Evolutionary conservation across 2,888 invertebrate genomes (phyloP), one percentile per base, ranked within the genome.

Genomic region (Azorinus chamasolen): DNA sequence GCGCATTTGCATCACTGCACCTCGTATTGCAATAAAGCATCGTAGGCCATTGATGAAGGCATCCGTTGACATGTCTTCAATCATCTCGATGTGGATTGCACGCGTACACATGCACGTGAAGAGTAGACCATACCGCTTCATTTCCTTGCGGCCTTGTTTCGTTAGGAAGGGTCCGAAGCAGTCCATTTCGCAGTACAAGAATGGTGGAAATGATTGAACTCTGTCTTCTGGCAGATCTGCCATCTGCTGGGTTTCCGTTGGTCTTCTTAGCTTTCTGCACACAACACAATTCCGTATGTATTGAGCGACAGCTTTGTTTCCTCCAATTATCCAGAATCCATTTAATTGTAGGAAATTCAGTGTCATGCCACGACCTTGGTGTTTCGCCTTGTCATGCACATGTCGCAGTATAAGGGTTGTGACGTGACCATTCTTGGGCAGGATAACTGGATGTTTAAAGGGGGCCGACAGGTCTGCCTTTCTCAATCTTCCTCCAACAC

Each of bases 161-260:
- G 82, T 70, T 2, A 62, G 18, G n/a, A 80, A 87, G 8, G 85
- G 86, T 10, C 87, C 87, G 64, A 88, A 88, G 65, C 79, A 86
- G 53, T 88, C 85, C 41, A 85, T 68, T 12, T 83, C 84, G 61
- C 75, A 69, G 53, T 77, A 78, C 1, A 77, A 79, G 51, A 88
- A 88, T 12, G 86, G 84, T 43, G 85, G 83, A 10, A 62, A 55
- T 12, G 83, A 54, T 25, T 76, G 75, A 6, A 79, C 48, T 1
- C 87, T 39, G n/a, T 86, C 87, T n/a, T 45, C 32, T 4, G 79
- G 83, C 20, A 86, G 54, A 53, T 83, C 72, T 20, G 83, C 83
- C 79, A 85, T 83, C 32, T 69, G 62, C 39, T 82, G 79, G 2
- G 6, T n/a, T 58, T 61, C 41, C 1, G 48, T 27, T 8, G 37